Evolutionary conservation across 2,888 invertebrate genomes (phyloP), one percentile per base, ranked within the genome.

Genomic region (Leptura quadrifasciata): DNA sequence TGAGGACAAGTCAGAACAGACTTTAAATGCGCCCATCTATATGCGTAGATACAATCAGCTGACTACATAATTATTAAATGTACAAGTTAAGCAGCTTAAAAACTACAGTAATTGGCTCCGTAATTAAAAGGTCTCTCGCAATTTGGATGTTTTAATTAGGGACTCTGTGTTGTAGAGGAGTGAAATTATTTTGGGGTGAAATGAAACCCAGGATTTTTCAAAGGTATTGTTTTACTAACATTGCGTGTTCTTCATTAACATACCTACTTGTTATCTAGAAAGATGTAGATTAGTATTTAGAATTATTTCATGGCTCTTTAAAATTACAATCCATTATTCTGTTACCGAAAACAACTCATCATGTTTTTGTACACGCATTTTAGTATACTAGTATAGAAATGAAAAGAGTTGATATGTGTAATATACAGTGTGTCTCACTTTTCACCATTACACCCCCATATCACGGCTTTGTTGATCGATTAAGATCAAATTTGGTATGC

Each of bases 111-210:
- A 86, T 86, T 86, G 85, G 85, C 79, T 82, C 67, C 77, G 83
- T 85, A 85, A 86, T 86, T 85, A 86, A 86, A 85, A 84, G 82
- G 82, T 79, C 81, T 83, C 82, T 84, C 82, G 86, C 84, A 84
- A 86, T 85, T 85, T 82, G 84, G 84, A 86, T 85, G 85, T 84
- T 85, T 86, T 85, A 86, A 86, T 86, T 86, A 86, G 83, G 78
- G 78, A 77, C 18, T 52, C 21, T 20, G 76, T 65, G 80, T 78
- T 75, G 80, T 78, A 82, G 80, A 76, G 77, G 21, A 18, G 18
- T 18, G 64, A 12, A n/a, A 18, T 17, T 20, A 10, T 57, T 57
- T 6, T 15, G 58, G 58, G 58, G 58, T 15, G 58, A n/a, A 58
- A 24, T 24, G 27, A 58, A 58, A 58, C 27, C 58, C 27, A 27